Conservation (phyloP, 2,888 invertebrate species). For the Ormyrus thymus region DNA sequence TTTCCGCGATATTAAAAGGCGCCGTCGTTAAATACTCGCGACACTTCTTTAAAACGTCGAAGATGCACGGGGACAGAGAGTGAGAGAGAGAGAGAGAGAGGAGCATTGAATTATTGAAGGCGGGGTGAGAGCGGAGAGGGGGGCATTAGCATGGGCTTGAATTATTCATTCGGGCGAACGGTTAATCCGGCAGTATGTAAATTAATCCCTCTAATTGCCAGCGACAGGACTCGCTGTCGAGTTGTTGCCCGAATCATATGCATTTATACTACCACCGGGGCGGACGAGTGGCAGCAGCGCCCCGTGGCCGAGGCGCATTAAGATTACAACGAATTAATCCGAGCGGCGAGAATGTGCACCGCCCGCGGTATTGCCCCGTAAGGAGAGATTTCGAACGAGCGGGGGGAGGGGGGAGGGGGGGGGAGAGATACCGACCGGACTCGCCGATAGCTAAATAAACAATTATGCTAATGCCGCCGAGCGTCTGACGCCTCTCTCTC, state of each 20-base stretch:
- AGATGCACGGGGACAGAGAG: too few species aligned
- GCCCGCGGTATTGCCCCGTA: not conserved
- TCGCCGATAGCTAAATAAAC: too few species aligned
- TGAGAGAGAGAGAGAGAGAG: constrained; percentile 6
- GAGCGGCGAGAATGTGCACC: constrained; percentile 43
- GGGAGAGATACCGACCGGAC: not conserved
- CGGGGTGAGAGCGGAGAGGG: constrained; percentile 33
- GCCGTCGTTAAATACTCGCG: not conserved
- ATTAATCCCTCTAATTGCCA: constrained; percentile 73
- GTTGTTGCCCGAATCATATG: constrained; percentile 55
- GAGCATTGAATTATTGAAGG: constrained; percentile 63
- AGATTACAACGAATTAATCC: constrained; percentile 55
- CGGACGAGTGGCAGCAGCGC: too few species aligned
- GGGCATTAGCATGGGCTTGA: constrained; percentile 70
- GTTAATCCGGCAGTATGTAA: constrained; percentile 72
- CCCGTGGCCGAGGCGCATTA: constrained; percentile 34
- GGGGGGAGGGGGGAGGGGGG: not conserved
- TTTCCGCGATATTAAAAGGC: not conserved
- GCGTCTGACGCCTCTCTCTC: too few species aligned
- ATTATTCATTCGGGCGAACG: constrained; percentile 69
- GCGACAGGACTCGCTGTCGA: constrained; percentile 61
- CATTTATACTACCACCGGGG: constrained; percentile 39
- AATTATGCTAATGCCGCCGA: too few species aligned
- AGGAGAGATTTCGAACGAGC: not conserved
- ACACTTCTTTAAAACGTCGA: constrained; percentile 4